Evolutionary conservation across 2,888 invertebrate species (phyloP).

Genomic region (Gibbula magus): DNA sequence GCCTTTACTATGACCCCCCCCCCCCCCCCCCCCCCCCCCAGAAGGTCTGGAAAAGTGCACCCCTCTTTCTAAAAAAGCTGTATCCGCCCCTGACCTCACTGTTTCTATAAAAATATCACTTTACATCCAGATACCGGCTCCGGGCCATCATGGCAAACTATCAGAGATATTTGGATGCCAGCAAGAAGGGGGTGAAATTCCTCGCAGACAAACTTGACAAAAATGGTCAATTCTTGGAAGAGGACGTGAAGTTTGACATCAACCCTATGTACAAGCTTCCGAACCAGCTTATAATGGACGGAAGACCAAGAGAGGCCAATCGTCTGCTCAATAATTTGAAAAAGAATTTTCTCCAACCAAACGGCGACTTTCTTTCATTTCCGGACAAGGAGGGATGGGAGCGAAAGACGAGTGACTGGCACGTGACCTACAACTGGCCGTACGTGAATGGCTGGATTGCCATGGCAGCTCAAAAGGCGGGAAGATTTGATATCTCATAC

Average conservation of each 20-base stretch:
- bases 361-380: slow-evolving; percentile 12
- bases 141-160: neutral
- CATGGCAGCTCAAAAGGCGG: slow-evolving; percentile 25
- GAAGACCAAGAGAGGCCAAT: neutral
- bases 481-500: slow-evolving; percentile 28
- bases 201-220: slow-evolving; percentile 6
- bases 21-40: too few relatives aligned
- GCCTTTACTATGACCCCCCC: too few relatives aligned
- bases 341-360: slow-evolving; percentile 6
- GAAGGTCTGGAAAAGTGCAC: too few relatives aligned
- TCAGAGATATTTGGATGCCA: slow-evolving; percentile 10
- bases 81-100: too few relatives aligned
- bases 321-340: neutral
- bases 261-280: slow-evolving; percentile 26
- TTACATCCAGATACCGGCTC: too few relatives aligned
- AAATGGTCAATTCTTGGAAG: slow-evolving; percentile 14
- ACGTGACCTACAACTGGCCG: slow-evolving; percentile 22
- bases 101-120: too few relatives aligned
- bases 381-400: slow-evolving; percentile 22
- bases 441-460: slow-evolving; percentile 30
- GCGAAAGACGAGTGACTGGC: slow-evolving; percentile 18
- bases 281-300: slow-evolving; percentile 9
- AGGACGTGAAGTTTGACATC: neutral
- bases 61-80: too few relatives aligned
- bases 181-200: slow-evolving; percentile 5